Base-by-base conservation (phyloP, 2,888 invertebrate species). In the Dysmachus trigonus region DNA sequence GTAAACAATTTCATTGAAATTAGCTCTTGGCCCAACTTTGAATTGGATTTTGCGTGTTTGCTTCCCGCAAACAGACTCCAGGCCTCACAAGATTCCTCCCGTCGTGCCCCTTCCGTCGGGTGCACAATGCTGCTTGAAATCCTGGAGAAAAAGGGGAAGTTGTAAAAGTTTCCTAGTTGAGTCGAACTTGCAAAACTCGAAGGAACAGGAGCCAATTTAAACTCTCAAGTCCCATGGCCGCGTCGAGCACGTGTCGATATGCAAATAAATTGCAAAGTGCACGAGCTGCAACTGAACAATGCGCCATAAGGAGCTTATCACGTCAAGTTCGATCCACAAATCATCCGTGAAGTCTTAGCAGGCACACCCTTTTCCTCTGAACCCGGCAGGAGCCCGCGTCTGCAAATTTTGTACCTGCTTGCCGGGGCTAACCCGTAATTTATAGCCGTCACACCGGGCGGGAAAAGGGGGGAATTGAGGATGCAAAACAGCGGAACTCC, bases 21-120 rank as follows among this genome's bases (percentile, higher is more conserved):
- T 79, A 51, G 79, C 81, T 53, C 53, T 62, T 33, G 79, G 35
- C 13, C 18, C 5, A 81, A 62, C 30, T 35, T 81, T 51, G 33
- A 81, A 53, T 81, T 81, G 81, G 33, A 81, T 81, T 81, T 81
- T 53, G 31, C 53, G n/a, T 81, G 81, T 81, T 81, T 81, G 30
- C 62, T 33, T 22, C 33, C 7, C 8, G 27, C 62, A 81, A 53
- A 81, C 81, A 81, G 62, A 10, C 33, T 62, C 13, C 62, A 27
- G 62, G 6, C 62, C 27, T 7, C 13, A 30, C 13, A 22, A n/a
- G 30, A 38, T n/a, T 13, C 13, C 74, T 33, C 74, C 35, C 31
- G 18, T n/a, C 74, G 31, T 15, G 33, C 10, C n/a, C n/a, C 35
- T 0, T 10, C 62, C 35, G 0, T 10, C 62, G 10, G 62, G 2